Base-by-base conservation (phyloP, 2,888 invertebrate species). In the Odontocolon sp. region DNA sequence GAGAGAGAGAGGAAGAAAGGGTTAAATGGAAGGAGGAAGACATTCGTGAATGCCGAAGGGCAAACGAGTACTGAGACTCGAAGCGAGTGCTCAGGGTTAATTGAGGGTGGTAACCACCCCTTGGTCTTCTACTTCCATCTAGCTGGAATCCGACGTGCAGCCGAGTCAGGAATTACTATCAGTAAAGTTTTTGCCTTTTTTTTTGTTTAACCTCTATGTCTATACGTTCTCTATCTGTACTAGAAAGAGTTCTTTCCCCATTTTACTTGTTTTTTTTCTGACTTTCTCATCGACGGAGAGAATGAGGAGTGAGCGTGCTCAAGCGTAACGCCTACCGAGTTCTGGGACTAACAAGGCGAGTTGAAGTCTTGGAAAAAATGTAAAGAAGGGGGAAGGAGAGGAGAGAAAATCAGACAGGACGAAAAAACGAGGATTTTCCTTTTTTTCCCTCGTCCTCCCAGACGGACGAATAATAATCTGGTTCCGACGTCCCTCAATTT, bases 151-250 rank as follows among this genome's bases (percentile, higher is more conserved):
- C 81, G 68, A 70, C 66, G 79, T 68, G 42, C 56, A 80, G 80
- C 82, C 79, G 83, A 82, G 81, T 80, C 83, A 82, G 81, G 81
- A 85, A 85, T 84, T 83, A 82, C 85, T 81, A 79, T 85, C 81
- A 77, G 56, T 69, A 52, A 84, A 83, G 80, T 85, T 82, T 16
- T 23, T 16, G 11, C 14, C 42, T 38, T 14, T 67, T 67, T 67
- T 67, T 67, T 42, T 28, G 54, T 23, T 28, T 14, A n/a, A n/a
- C n/a, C 23, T 57, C 33, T 28, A 21, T 23, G 26, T 23, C 36
- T 16, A 66, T 31, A 45, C 33, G 21, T 56, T 23, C 56, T 67
- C 33, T 21, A 67, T 67, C 67, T 21, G 8, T 56, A 16, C 5
- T 11, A n/a, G 40, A 42, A 56, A 31, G 54, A 33, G 45, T 42